These are phyloP conservation scores for Brenthis ino DNA, from an alignment of 2,888 invertebrate genomes.

Conservation along the genomic window DNA sequence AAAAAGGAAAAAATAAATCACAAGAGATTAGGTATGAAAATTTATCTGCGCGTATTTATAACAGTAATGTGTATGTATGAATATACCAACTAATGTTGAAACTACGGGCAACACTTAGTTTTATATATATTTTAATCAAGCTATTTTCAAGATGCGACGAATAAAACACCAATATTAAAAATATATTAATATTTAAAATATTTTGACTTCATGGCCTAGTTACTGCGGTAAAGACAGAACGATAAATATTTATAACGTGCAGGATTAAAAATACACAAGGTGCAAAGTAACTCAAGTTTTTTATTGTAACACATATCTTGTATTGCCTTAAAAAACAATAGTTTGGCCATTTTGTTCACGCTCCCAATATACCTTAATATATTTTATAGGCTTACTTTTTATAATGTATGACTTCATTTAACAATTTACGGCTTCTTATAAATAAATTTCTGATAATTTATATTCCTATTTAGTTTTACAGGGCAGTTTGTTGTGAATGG, in stretches of 20 bases:
- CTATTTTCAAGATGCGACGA: background rate
- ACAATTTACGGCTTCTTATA: background rate
- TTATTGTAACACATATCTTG: conserved; percentile 9
- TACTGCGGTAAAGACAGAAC: background rate
- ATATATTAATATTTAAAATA: no score
- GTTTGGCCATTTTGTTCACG: conserved; percentile 1
- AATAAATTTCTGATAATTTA: conserved; percentile 3
- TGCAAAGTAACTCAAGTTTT: conserved; percentile 20
- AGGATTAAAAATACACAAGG: conserved; percentile 26
- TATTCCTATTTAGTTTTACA: conserved; percentile 13
- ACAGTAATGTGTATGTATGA: no score
- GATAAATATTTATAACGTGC: conserved; percentile 10
- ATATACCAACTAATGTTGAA: no score
- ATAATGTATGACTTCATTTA: conserved; percentile 30
- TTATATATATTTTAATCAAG: no score
- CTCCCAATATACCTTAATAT: conserved; percentile 11
- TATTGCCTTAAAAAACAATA: conserved; percentile 1
- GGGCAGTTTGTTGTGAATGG: background rate
- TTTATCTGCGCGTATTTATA: no score
- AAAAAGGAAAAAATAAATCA: no score
- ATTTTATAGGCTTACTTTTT: conserved; percentile 19
- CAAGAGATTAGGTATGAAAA: no score
- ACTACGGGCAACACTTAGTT: no score
- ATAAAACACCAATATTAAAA: background rate
- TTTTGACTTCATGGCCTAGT: no score